These are phyloP conservation scores for Emydocephalus ijimae DNA, from an alignment of 2,113 vertebrate species.

Conservation along the genomic window DNA sequence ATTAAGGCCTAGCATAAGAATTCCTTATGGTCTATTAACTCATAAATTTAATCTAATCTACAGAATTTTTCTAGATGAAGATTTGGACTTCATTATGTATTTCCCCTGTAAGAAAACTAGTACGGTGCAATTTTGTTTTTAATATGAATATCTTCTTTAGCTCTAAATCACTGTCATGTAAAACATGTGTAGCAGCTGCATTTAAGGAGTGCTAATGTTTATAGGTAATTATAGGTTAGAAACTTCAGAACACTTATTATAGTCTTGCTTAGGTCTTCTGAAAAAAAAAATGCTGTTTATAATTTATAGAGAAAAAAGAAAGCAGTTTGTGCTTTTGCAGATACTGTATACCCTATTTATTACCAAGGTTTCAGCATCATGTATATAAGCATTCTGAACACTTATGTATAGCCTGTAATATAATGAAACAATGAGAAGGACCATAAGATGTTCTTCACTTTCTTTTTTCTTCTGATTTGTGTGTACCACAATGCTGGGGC, in stretches of 20 bases:
- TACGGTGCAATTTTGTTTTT: slow-evolving; percentile 26
- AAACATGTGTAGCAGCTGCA: neutral
- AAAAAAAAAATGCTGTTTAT: neutral
- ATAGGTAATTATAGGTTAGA: neutral
- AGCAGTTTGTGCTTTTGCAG: neutral
- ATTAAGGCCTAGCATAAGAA: slow-evolving; percentile 53
- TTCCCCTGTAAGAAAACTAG: slow-evolving; percentile 14
- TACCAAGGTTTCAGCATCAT: neutral
- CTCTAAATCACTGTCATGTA: neutral
- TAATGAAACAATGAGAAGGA: neutral
- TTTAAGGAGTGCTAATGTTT: slow-evolving; percentile 6
- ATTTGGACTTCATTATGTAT: slow-evolving; percentile 33
- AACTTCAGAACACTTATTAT: neutral
- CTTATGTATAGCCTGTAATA: neutral
- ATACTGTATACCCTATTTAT: neutral
- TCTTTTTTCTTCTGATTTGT: neutral
- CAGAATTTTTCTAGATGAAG: slow-evolving; percentile 3
- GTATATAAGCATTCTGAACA: neutral
- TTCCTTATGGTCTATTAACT: slow-evolving; percentile 43
- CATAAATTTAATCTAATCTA: slow-evolving; percentile 35
- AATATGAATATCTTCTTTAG: slow-evolving; percentile 32
- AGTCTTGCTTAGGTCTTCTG: neutral
- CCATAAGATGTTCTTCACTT: neutral
- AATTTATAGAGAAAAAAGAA: neutral
- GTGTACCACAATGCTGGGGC: neutral